Percentiles rank a stretch among this genome's conserved stretches.
These are phyloP conservation scores for Hormaphis cornu DNA, from an alignment of 1,140 invertebrate genomes.

Conservation along the genomic window DNA sequence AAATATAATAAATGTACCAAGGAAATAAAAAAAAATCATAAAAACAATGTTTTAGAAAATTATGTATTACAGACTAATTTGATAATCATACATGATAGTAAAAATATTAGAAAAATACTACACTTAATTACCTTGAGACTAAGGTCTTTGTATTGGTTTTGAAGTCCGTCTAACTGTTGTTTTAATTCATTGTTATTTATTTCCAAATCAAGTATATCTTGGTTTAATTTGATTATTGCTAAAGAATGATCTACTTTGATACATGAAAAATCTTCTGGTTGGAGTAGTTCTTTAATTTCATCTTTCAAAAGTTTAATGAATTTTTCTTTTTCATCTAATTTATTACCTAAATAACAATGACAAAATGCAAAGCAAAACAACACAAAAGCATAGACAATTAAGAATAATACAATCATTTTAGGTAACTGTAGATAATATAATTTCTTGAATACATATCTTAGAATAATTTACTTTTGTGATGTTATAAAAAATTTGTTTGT, in stretches of 20 bases:
- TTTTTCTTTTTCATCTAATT: conserved; percentile 26
- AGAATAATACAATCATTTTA: too few relatives aligned
- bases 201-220: conserved; percentile 11
- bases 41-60: too few relatives aligned
- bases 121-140: background rate
- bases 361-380: too few relatives aligned
- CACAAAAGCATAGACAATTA: too few relatives aligned
- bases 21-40: too few relatives aligned
- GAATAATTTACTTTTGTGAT: too few relatives aligned
- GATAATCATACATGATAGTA: too few relatives aligned
- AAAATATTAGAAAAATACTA: background rate
- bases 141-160: conserved; percentile 3
- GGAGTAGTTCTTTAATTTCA: conserved; percentile 17
- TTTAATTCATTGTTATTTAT: conserved; percentile 4
- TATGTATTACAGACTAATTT: too few relatives aligned
- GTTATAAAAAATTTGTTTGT: too few relatives aligned
- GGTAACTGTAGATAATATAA: too few relatives aligned
- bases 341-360: background rate
- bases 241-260: background rate
- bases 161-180: background rate
- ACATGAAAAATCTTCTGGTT: background rate
- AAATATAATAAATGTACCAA: too few relatives aligned
- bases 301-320: conserved; percentile 15
- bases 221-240: background rate
- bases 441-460: too few relatives aligned